Percentiles rank a stretch among this genome's conserved stretches.
phyloP scores from a whole-genome alignment of 2,888 invertebrate species.

The Thyatira batis region DNA sequence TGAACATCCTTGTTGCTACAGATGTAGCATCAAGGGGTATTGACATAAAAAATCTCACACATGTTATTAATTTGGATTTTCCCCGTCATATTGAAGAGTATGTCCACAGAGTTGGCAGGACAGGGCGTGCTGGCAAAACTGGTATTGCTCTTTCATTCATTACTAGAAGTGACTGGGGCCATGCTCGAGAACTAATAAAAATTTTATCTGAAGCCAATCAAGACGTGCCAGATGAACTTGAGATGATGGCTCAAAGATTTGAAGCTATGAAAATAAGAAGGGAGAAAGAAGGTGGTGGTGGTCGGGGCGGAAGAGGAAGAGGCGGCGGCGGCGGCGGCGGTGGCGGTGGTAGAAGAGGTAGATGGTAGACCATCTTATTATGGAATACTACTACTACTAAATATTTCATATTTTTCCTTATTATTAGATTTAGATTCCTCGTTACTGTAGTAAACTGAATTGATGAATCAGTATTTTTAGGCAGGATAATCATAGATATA shows the following conservation, averaged over 20 bases:
- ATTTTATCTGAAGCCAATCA: constrained; percentile 94
- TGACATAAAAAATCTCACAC: constrained; percentile 94
- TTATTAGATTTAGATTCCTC: neutral
- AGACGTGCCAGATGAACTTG: constrained; percentile 89
- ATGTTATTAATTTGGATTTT: constrained; percentile 96
- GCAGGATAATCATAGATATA: neutral
- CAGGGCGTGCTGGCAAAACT: constrained; percentile 94
- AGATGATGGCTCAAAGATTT: constrained; percentile 89
- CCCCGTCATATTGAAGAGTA: constrained; percentile 97
- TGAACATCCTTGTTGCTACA: constrained; percentile 94
- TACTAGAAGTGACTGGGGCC: constrained; percentile 90
- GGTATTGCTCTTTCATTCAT: constrained; percentile 93
- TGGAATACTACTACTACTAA: constrained; percentile 10
- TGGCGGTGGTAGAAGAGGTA: constrained; percentile 39
- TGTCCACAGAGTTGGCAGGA: constrained; percentile 97
- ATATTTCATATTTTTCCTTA: neutral
- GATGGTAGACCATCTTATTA: constrained; percentile 39
- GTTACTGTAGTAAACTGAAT: neutral
- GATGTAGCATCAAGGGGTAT: constrained; percentile 97
- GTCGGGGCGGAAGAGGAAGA: constrained; percentile 60
- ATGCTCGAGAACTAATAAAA: constrained; percentile 90
- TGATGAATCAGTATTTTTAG: neutral
- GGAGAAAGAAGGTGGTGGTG: constrained; percentile 76
- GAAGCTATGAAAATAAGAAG: constrained; percentile 85
- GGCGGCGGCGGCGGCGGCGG: constrained; percentile 50